Percentiles rank a stretch among this genome's conserved stretches.
Conservation (phyloP, 2,113 vertebrate genomes). For the Oreocharis arfaki region DNA sequence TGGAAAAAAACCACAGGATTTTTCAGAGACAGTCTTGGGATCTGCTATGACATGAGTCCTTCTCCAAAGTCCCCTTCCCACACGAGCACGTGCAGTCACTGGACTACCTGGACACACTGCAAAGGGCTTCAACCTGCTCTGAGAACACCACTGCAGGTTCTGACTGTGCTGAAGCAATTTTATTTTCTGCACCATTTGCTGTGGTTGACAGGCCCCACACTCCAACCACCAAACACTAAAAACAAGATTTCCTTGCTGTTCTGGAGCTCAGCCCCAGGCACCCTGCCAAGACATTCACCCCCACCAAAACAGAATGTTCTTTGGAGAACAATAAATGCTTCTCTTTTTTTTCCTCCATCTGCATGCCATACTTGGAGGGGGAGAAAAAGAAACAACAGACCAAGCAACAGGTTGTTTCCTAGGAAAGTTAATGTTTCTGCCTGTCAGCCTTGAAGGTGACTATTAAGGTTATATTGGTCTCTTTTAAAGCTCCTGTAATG, state of each 20-base stretch:
- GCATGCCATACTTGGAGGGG: neutral
- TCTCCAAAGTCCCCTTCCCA: neutral
- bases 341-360: neutral
- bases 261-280: neutral
- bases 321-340: neutral
- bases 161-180: neutral
- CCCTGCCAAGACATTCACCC: neutral
- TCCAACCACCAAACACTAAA: neutral
- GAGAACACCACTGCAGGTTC: neutral
- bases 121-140: neutral
- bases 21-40: neutral
- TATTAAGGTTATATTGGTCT: neutral
- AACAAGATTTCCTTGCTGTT: neutral
- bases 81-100: neutral
- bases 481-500: neutral
- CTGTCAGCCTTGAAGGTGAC: conserved; percentile 4
- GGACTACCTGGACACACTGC: neutral
- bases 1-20: neutral
- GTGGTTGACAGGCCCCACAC: neutral
- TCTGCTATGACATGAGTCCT: fast-evolving
- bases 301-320: neutral
- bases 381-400: neutral
- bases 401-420: neutral
- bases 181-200: neutral
- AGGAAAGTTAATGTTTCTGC: neutral